Evolutionary conservation across 2,888 invertebrate genomes (phyloP).

Genomic region (Zygothrica quintamaculata): DNA sequence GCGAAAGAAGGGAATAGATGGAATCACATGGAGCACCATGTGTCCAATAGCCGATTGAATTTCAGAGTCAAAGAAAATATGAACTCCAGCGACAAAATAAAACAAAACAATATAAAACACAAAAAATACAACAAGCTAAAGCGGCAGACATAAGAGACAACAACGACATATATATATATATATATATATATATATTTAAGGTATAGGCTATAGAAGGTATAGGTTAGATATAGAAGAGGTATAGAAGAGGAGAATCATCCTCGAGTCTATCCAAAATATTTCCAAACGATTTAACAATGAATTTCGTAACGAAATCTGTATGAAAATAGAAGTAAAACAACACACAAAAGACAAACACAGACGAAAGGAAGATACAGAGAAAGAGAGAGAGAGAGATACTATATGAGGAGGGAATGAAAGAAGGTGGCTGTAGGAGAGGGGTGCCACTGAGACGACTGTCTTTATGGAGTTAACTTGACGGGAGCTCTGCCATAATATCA

Average conservation of each 20-base stretch:
- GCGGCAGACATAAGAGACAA: slow-evolving; percentile 13
- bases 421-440: too few relatives aligned
- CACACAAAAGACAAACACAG: slow-evolving; percentile 37
- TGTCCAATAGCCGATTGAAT: slow-evolving; percentile 53
- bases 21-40: slow-evolving; percentile 38
- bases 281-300: slow-evolving; percentile 74
- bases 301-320: slow-evolving; percentile 59
- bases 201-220: slow-evolving; percentile 18
- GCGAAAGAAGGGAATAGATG: background rate
- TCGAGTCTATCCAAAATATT: slow-evolving; percentile 46
- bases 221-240: background rate
- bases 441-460: too few relatives aligned
- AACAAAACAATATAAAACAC: slow-evolving; percentile 16
- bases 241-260: slow-evolving; percentile 13
- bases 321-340: slow-evolving; percentile 60
- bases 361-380: slow-evolving; percentile 11
- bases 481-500: slow-evolving; percentile 68
- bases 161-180: background rate
- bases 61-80: slow-evolving; percentile 48
- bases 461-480: slow-evolving; percentile 47
- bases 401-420: slow-evolving; percentile 12
- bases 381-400: slow-evolving; percentile 15
- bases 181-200: too few relatives aligned
- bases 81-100: slow-evolving; percentile 16
- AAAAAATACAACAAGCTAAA: slow-evolving; percentile 21